Conservation (phyloP, 2,113 vertebrate genomes). For the Sarotherodon lohbergeri region DNA sequence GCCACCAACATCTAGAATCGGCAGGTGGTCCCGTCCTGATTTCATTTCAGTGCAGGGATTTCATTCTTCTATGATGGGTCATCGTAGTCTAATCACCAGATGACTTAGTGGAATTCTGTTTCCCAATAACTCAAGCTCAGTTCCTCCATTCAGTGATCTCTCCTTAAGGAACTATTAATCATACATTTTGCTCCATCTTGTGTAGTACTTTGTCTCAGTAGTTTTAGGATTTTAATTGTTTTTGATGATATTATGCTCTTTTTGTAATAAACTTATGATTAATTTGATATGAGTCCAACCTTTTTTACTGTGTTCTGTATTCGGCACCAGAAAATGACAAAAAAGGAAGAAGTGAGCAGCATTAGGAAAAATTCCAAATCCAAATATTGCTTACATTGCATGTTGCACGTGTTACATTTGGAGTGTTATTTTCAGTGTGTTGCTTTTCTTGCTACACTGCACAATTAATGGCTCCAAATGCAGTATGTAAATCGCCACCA, state of each 20-base stretch:
- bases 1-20: neutral
- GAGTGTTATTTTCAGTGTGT: neutral
- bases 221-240: neutral
- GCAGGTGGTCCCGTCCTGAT: rapidly evolving
- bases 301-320: neutral
- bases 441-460: neutral
- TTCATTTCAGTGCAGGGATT: neutral
- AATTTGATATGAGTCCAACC: neutral
- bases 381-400: neutral
- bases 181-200: neutral
- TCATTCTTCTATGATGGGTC: neutral
- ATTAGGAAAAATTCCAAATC: neutral
- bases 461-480: neutral
- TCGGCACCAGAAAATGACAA: neutral
- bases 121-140: neutral
- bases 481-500: neutral
- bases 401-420: neutral
- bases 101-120: neutral
- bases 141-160: neutral
- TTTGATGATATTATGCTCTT: neutral
- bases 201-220: neutral
- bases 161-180: neutral
- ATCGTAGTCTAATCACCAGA: neutral
- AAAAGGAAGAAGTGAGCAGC: neutral
- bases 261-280: neutral